Percentiles rank a stretch among this genome's conserved stretches.
Conservation (phyloP, 2,113 vertebrate genomes). For the Calidris pygmaea region DNA sequence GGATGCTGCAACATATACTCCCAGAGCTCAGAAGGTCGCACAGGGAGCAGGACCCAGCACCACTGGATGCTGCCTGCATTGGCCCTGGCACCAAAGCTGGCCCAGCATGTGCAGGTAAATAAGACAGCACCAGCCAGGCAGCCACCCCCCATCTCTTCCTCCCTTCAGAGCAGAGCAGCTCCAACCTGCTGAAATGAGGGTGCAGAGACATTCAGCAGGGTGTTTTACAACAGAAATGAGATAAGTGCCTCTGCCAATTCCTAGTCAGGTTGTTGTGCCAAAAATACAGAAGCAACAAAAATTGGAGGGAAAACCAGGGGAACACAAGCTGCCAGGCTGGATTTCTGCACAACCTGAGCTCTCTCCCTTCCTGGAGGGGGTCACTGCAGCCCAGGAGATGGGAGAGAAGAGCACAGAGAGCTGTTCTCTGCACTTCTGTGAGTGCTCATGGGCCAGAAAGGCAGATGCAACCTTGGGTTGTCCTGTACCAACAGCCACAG, state of each 20-base stretch:
- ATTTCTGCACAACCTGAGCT: neutral
- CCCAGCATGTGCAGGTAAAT: neutral
- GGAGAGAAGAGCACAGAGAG: neutral
- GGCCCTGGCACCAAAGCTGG: neutral
- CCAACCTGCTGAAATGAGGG: neutral
- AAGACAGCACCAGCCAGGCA: neutral
- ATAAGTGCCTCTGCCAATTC: neutral
- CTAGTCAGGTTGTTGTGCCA: neutral
- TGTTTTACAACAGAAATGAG: neutral
- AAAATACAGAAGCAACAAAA: neutral
- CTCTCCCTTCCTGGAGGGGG: neutral
- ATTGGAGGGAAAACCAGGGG: neutral
- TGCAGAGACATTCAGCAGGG: neutral
- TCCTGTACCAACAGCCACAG: neutral
- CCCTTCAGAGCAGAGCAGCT: neutral
- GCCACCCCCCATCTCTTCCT: neutral
- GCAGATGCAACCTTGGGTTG: neutral
- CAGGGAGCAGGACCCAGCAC: neutral
- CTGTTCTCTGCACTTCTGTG: neutral
- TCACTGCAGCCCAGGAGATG: neutral
- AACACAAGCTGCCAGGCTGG: neutral
- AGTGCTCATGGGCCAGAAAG: neutral
- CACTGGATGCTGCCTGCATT: rapidly evolving
- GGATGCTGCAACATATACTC: neutral
- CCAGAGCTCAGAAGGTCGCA: neutral